phyloP scores from a whole-genome alignment of 1,140 invertebrate genomes.

The Drosophila nannoptera region DNA sequence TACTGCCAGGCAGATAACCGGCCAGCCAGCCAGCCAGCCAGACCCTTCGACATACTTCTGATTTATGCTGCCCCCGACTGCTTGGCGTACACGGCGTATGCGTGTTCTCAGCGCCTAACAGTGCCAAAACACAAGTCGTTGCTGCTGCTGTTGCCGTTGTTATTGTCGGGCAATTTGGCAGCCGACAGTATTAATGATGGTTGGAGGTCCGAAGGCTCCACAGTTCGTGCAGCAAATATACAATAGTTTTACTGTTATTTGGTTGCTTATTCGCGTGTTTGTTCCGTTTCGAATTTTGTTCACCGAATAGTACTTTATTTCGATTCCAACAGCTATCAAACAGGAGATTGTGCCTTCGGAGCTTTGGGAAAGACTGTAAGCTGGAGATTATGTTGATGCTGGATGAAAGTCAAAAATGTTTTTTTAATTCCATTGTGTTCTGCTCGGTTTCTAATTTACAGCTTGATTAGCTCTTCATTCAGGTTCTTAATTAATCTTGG shows the following conservation, averaged over 20 bases:
- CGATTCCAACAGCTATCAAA: no score
- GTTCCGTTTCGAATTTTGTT: conserved; percentile 54
- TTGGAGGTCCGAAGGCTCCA: conserved; percentile 26
- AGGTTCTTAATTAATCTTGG: background rate
- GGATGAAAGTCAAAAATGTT: no score
- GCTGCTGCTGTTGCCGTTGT: conserved; percentile 34
- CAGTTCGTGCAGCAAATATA: conserved; percentile 46
- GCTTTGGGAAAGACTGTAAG: no score
- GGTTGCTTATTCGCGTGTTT: conserved; percentile 53
- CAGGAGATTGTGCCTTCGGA: no score
- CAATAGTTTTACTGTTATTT: conserved; percentile 54
- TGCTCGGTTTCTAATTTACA: no score
- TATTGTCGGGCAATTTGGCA: conserved; percentile 54
- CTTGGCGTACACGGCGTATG: conserved; percentile 63
- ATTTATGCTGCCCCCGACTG: conserved; percentile 12
- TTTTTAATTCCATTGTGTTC: no score
- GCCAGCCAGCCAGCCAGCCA: background rate
- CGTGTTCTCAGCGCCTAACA: conserved; percentile 49
- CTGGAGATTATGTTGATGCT: no score
- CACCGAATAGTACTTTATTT: no score
- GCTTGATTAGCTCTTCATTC: no score
- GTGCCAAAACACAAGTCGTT: conserved; percentile 31
- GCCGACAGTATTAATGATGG: conserved; percentile 57
- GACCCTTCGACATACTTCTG: background rate
- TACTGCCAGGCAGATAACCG: background rate